Evolutionary conservation across 1,140 invertebrate species (phyloP).

Genomic region (Danaus melanippus): DNA sequence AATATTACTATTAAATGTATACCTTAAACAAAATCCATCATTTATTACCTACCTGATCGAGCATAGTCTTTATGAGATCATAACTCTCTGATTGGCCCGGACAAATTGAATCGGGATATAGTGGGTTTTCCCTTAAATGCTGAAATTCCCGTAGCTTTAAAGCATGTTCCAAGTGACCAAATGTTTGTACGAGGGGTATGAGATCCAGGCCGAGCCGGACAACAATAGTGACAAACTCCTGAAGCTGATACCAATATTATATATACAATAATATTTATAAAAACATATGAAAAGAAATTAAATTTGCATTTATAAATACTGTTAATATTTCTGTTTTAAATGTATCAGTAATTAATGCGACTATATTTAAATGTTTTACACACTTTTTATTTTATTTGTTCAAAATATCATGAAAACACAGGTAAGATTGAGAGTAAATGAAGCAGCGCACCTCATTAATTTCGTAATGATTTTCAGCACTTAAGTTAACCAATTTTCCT

Average conservation of each 20-base stretch:
- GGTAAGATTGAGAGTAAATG: neutral
- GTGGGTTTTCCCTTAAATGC: constrained; percentile 83
- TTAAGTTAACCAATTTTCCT: constrained; percentile 77
- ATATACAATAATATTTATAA: constrained; percentile 7
- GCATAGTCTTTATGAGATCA: constrained; percentile 81
- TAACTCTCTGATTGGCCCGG: constrained; percentile 83
- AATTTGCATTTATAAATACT: too few relatives aligned
- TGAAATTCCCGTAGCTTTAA: constrained; percentile 86
- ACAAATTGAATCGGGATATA: constrained; percentile 87
- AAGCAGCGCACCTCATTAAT: constrained; percentile 74
- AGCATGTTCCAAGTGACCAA: constrained; percentile 94
- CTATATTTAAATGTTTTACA: too few relatives aligned
- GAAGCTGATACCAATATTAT: constrained; percentile 33
- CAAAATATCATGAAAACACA: too few relatives aligned
- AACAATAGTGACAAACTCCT: constrained; percentile 34
- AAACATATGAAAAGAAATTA: too few relatives aligned
- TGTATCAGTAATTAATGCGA: too few relatives aligned
- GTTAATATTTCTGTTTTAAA: too few relatives aligned
- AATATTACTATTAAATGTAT: neutral
- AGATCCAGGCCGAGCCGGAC: constrained; percentile 76
- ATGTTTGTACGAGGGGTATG: constrained; percentile 95
- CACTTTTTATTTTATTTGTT: too few relatives aligned
- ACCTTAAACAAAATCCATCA: neutral
- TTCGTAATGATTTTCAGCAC: constrained; percentile 85
- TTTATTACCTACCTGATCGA: constrained; percentile 80